Percentiles rank a stretch among this genome's conserved stretches.
Conservation (phyloP, 2,113 vertebrate genomes). For the Ibidorhyncha struthersii region DNA sequence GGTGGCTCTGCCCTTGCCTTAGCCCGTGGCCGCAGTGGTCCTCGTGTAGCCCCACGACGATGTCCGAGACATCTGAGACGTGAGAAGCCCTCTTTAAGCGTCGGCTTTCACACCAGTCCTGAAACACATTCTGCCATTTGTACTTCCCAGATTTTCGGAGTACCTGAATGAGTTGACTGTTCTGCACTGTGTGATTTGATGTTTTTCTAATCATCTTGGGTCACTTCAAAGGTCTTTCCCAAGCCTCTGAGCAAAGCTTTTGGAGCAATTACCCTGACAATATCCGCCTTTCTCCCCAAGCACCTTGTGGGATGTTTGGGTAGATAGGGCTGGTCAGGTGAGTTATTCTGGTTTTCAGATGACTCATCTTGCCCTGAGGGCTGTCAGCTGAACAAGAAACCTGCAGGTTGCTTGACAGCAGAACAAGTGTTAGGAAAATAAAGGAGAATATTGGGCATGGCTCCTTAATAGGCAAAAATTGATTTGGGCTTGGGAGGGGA, state of each 20-base stretch:
- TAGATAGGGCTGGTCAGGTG: background rate
- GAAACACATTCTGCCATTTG: background rate
- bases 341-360: slow-evolving; percentile 31
- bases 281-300: background rate
- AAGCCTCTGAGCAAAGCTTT: slow-evolving; percentile 4
- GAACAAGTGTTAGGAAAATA: no score
- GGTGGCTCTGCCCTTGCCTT: background rate
- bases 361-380: background rate
- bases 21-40: background rate
- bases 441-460: no score
- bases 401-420: background rate
- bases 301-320: background rate
- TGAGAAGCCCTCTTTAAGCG: background rate
- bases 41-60: accelerated
- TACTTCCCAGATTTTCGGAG: background rate
- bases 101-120: background rate
- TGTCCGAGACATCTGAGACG: background rate
- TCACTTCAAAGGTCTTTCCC: background rate
- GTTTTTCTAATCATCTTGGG: background rate
- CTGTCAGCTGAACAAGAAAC: background rate
- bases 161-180: background rate
- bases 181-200: background rate
- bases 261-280: background rate
- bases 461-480: background rate
- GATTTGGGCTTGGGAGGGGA: background rate